phyloP scores from a whole-genome alignment of 1,140 invertebrate genomes.

The Manduca sexta region DNA sequence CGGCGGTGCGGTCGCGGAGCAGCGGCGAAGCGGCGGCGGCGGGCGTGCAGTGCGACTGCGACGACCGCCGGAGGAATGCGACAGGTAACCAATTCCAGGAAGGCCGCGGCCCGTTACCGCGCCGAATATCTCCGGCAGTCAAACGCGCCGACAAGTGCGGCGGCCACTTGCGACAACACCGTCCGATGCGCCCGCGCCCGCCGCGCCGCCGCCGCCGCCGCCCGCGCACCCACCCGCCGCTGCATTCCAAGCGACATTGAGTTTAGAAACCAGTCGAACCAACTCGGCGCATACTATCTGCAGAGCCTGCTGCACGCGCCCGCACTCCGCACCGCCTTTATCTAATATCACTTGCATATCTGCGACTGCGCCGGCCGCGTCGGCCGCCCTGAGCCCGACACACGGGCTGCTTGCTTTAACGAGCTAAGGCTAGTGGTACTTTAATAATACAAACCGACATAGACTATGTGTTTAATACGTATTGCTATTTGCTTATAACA shows the following conservation, averaged over 20 bases:
- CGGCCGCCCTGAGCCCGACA: too few species aligned
- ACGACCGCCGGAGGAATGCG: conserved; percentile 61
- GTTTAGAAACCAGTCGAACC: conserved; percentile 65
- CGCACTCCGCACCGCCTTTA: conserved; percentile 49
- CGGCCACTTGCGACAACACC: conserved; percentile 64
- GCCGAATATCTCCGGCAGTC: conserved; percentile 69
- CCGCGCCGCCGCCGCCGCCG: conserved; percentile 16
- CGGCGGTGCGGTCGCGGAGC: conserved; percentile 16
- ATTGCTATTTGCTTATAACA: too few species aligned
- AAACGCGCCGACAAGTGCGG: conserved; percentile 70
- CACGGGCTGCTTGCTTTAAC: too few species aligned
- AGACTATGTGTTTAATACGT: too few species aligned
- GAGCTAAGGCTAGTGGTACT: too few species aligned
- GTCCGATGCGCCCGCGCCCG: conserved; percentile 41
- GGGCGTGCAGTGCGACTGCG: conserved; percentile 25
- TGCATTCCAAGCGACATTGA: conserved; percentile 68
- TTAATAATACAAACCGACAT: too few species aligned
- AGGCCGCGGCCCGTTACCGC: conserved; percentile 68
- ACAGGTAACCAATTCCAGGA: conserved; percentile 70
- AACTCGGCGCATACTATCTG: conserved; percentile 56
- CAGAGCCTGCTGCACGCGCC: conserved; percentile 29
- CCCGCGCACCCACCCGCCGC: conserved; percentile 10
- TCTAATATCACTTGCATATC: conserved; percentile 28
- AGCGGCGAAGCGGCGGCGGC: too few species aligned
- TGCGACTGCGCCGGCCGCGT: conserved; percentile 1